These are phyloP conservation scores for Callocephalon fimbriatum DNA, from an alignment of 2,113 vertebrate genomes.

Conservation along the genomic window DNA sequence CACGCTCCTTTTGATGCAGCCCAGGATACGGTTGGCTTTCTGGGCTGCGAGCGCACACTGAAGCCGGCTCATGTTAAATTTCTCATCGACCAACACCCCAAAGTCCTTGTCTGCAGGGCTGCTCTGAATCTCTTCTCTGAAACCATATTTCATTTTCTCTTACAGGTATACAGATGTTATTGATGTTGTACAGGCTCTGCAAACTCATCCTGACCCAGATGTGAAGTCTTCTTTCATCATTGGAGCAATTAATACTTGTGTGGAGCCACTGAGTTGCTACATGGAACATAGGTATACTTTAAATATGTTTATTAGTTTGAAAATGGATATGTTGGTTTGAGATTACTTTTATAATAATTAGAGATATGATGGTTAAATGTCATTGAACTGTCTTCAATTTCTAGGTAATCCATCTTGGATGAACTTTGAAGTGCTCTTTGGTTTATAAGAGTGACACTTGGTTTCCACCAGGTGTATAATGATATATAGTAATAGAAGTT, in stretches of 20 bases:
- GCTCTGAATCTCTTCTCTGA: background rate
- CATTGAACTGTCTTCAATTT: background rate
- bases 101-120: no score
- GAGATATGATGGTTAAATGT: background rate
- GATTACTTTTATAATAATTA: background rate
- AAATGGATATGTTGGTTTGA: background rate
- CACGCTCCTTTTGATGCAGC: no score
- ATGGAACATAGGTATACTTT: slow-evolving; percentile 90
- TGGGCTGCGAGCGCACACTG: no score
- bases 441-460: background rate
- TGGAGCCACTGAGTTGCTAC: slow-evolving; percentile 90
- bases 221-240: slow-evolving; percentile 84
- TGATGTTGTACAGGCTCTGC: slow-evolving; percentile 90
- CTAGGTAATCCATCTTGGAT: background rate
- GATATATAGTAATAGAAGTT: background rate
- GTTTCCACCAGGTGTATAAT: background rate
- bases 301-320: background rate
- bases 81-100: no score
- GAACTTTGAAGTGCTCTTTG: background rate
- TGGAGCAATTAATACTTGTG: slow-evolving; percentile 87
- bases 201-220: slow-evolving; percentile 87
- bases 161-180: slow-evolving; percentile 90
- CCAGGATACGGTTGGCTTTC: no score
- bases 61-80: no score
- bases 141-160: background rate